Percentiles rank a stretch among this genome's conserved stretches.
Conservation (phyloP, 2,113 vertebrate species). For the Lutjanus erythropterus region DNA sequence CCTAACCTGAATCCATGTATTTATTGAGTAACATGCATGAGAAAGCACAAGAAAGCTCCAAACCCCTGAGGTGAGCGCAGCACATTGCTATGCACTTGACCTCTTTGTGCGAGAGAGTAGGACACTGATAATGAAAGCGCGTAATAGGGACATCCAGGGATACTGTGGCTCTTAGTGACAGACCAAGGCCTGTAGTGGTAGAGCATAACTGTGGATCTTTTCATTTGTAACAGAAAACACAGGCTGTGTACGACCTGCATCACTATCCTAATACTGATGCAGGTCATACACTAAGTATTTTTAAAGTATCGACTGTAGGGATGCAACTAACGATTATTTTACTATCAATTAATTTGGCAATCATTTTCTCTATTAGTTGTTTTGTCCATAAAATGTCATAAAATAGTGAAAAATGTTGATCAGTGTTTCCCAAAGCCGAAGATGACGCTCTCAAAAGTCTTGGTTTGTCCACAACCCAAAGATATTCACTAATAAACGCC, state of each 20-base stretch:
- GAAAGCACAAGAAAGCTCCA: conserved; percentile 73
- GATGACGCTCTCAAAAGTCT: too few relatives aligned
- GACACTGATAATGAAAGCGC: conserved; percentile 77
- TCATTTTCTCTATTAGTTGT: too few relatives aligned
- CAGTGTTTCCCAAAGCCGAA: too few relatives aligned
- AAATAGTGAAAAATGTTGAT: too few relatives aligned
- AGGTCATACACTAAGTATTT: too few relatives aligned
- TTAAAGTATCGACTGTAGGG: too few relatives aligned
- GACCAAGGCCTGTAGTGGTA: conserved; percentile 48
- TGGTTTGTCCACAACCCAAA: too few relatives aligned
- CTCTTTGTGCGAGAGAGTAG: conserved; percentile 71
- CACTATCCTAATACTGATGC: too few relatives aligned
- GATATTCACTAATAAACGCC: too few relatives aligned
- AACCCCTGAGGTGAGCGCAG: conserved; percentile 70
- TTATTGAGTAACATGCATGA: conserved; percentile 80
- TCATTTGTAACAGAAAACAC: conserved; percentile 32
- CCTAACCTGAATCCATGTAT: conserved; percentile 80
- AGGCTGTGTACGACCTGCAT: background rate
- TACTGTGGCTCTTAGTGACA: conserved; percentile 56
- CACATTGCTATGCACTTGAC: conserved; percentile 75
- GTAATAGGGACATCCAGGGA: conserved; percentile 68
- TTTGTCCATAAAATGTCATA: too few relatives aligned
- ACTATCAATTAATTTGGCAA: too few relatives aligned
- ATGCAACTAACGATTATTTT: too few relatives aligned
- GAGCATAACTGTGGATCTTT: conserved; percentile 25